Percentiles rank a stretch among this genome's conserved stretches.
phyloP scores from a whole-genome alignment of 2,113 vertebrate genomes.

The Coptodon bakossiorum region DNA sequence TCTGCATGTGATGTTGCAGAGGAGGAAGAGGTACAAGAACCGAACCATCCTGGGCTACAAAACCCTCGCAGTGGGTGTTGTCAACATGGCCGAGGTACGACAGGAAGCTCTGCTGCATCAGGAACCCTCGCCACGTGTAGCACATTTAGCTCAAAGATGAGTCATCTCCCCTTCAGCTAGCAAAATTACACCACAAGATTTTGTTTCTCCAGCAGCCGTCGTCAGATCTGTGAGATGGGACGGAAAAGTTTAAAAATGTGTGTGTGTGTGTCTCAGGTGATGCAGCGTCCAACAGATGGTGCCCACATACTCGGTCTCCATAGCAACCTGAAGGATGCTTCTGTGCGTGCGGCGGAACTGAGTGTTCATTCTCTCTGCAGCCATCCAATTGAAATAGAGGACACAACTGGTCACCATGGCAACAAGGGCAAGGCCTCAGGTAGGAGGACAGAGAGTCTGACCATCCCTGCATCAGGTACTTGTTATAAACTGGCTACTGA shows the following conservation, averaged over 20 bases:
- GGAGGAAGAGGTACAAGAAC: slow-evolving; percentile 69
- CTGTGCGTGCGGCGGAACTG: slow-evolving; percentile 56
- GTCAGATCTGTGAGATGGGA: neutral
- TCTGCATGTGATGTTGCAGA: slow-evolving; percentile 67
- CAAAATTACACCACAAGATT: neutral
- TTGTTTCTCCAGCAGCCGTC: neutral
- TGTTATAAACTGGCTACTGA: neutral
- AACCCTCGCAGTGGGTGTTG: slow-evolving; percentile 56
- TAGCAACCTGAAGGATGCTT: slow-evolving; percentile 62
- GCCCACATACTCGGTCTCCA: slow-evolving; percentile 65
- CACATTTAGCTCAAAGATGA: neutral
- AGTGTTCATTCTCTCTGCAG: slow-evolving; percentile 66
- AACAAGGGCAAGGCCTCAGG: slow-evolving; percentile 56
- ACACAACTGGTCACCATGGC: slow-evolving; percentile 24
- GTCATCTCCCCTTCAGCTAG: neutral
- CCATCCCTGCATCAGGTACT: neutral
- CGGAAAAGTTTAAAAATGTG: neutral
- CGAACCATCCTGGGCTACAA: slow-evolving; percentile 70
- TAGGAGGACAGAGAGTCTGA: neutral
- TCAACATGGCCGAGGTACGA: slow-evolving; percentile 66
- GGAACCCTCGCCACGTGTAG: neutral
- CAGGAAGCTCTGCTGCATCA: neutral
- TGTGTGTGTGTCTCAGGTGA: slow-evolving; percentile 49
- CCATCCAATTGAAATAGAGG: slow-evolving; percentile 67
- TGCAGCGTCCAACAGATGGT: slow-evolving; percentile 63